These are phyloP conservation scores for Phacellophora camtschatica DNA, from an alignment of 30 jellyfish, hydroid and myxozoan genomes.

Conservation along the genomic window DNA sequence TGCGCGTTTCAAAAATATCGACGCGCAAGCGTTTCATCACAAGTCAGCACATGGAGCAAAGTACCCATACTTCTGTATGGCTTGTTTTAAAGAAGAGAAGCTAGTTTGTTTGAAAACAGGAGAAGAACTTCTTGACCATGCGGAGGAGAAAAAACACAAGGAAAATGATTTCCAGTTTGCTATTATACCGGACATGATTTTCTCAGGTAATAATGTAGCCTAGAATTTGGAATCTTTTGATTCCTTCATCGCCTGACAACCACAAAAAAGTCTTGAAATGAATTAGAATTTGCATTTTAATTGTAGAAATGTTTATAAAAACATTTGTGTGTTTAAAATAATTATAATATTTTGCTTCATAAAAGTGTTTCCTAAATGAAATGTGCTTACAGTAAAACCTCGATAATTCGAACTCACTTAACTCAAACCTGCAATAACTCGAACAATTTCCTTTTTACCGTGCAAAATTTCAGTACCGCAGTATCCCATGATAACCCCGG, in stretches of 20 bases:
- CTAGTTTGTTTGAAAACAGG: slow-evolving; percentile 68
- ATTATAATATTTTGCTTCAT: no score
- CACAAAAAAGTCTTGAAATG: neutral
- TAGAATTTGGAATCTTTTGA: no score
- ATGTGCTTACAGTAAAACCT: no score
- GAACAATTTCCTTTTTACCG: neutral
- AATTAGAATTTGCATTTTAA: neutral
- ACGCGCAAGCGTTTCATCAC: slow-evolving; percentile 91
- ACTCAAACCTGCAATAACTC: no score
- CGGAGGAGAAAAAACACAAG: slow-evolving; percentile 41
- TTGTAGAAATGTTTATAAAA: neutral
- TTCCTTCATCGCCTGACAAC: no score
- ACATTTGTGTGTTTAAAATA: neutral
- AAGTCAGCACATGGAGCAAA: slow-evolving; percentile 75
- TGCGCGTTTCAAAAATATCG: slow-evolving; percentile 79
- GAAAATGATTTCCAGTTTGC: slow-evolving; percentile 69
- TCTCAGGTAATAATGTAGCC: neutral
- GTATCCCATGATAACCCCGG: neutral
- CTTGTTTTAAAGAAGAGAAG: slow-evolving; percentile 78
- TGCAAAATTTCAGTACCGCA: neutral
- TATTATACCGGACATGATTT: slow-evolving; percentile 48
- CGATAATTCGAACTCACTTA: no score
- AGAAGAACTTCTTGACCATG: slow-evolving; percentile 73
- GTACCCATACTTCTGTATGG: slow-evolving; percentile 86
- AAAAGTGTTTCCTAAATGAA: neutral